Base-by-base conservation (phyloP, 2,113 vertebrate genomes). In the Pimephales promelas region DNA sequence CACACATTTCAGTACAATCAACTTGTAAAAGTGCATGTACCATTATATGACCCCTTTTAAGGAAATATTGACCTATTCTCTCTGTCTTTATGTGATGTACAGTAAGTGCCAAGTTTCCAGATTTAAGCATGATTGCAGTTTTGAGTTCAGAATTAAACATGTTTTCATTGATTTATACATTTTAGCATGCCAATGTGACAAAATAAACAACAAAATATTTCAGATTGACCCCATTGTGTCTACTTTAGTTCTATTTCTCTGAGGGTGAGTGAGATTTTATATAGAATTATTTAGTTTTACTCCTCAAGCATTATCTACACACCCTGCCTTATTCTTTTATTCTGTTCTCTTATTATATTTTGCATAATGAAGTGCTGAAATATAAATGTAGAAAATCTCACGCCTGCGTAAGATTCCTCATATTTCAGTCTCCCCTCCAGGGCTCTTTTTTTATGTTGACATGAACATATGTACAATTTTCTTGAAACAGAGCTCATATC, bases 401-500 rank as follows among this genome's bases (percentile, higher is more conserved):
- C 10, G 40, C 6, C 59, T 79, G 59, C 11, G 45, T 40, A 40
- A 59, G 64, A 83, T 84, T 81, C 57, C 47, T 49, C 66, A 40
- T 78, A 24, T 73, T 73, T 83, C 61, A 62, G 28, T 75, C 11
- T 72, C n/a, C 10, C 80, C 78, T 70, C 40, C 10, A 76, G 83
- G 79, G 79, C 66, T 5, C 24, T 57, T 45, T 87, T 85, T 34
- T 82, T 82, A 72, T 36, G 77, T 43, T 80, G 82, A 52, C 76
- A 57, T 75, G 79, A 56, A 76, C 45, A 81, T 75, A 61, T 84
- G 59, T 89, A 18, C 20, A 10, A 59, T 79, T 75, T 76, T 70
- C 56, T 68, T 57, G 73, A 83, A 87, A 86, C 76, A 86, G 24
- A 31, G 83, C 84, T 71, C 54, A 36, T 82, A 83, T 84, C 10